These are phyloP conservation scores for Istiophorus platypterus DNA, from an alignment of 2,113 vertebrate species.

Conservation along the genomic window DNA sequence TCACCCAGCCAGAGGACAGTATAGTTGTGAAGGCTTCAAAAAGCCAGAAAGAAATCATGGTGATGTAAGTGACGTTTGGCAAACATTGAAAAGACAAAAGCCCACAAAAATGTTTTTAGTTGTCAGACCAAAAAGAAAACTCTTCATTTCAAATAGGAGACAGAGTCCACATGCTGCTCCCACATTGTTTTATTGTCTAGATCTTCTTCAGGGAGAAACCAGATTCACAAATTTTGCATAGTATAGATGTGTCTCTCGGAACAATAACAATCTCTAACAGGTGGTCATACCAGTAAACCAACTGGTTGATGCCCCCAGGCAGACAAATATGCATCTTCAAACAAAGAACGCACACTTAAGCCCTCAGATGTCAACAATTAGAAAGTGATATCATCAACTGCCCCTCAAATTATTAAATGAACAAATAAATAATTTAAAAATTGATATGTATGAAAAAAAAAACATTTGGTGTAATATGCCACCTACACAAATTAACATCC, in stretches of 20 bases:
- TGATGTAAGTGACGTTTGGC: constrained; percentile 32
- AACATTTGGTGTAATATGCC: no score
- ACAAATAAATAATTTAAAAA: no score
- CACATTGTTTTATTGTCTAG: neutral
- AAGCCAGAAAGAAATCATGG: constrained; percentile 14
- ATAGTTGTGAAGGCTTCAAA: constrained; percentile 23
- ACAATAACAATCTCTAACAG: neutral
- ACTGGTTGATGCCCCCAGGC: neutral
- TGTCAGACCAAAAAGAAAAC: neutral
- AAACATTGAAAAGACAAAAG: neutral
- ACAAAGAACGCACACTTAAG: neutral
- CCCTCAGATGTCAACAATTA: neutral
- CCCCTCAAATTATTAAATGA: no score
- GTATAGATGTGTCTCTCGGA: neutral
- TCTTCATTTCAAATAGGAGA: no score
- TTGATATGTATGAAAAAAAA: no score
- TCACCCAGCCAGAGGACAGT: neutral
- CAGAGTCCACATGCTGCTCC: neutral
- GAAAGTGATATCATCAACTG: neutral
- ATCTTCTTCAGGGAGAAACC: neutral
- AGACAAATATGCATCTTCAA: neutral
- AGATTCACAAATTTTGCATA: neutral
- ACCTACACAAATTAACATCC: constrained; percentile 9
- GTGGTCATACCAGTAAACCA: neutral
- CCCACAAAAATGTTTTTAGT: neutral